Evolutionary conservation across 2,797 vertebrate genomes (phyloP).

Genomic region (Phrynocephalus vlangalii): DNA sequence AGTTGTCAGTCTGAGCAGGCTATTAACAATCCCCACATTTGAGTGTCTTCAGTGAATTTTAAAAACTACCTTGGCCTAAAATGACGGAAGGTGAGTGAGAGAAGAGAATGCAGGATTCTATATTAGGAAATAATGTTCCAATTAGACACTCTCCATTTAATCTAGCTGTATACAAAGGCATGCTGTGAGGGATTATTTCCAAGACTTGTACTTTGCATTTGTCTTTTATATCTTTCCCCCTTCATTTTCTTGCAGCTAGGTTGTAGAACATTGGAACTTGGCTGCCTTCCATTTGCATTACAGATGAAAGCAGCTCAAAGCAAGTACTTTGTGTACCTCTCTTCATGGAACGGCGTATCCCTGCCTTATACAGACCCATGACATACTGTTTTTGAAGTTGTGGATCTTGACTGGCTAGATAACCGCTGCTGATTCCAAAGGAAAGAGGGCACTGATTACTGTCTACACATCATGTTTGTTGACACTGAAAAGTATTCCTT

Average conservation of each 20-base stretch:
- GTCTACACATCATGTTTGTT: conserved; percentile 9
- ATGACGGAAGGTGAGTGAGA: conserved; percentile 52
- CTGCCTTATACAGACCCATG: background rate
- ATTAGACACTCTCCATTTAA: conserved; percentile 55
- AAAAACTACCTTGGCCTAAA: conserved; percentile 53
- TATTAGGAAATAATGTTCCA: conserved; percentile 64
- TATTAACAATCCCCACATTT: conserved; percentile 50
- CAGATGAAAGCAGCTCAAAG: conserved; percentile 26
- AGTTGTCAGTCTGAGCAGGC: conserved; percentile 32
- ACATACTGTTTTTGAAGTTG: background rate
- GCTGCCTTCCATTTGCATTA: conserved; percentile 34
- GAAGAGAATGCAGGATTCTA: conserved; percentile 50
- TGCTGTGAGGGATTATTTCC: conserved; percentile 42
- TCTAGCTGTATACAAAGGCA: conserved; percentile 34
- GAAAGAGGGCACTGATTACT: background rate
- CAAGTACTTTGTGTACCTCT: conserved; percentile 25
- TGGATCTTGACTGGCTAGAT: background rate
- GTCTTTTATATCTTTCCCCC: conserved; percentile 31
- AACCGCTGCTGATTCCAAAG: conserved; percentile 10
- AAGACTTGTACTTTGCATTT: conserved; percentile 37
- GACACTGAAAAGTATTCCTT: conserved; percentile 10
- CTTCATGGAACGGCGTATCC: conserved; percentile 15
- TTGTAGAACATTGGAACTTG: conserved; percentile 41
- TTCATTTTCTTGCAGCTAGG: conserved; percentile 2
- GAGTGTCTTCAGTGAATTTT: conserved; percentile 54